phyloP scores from a whole-genome alignment of 2,797 vertebrate genomes.

The Girardinus metallicus region DNA sequence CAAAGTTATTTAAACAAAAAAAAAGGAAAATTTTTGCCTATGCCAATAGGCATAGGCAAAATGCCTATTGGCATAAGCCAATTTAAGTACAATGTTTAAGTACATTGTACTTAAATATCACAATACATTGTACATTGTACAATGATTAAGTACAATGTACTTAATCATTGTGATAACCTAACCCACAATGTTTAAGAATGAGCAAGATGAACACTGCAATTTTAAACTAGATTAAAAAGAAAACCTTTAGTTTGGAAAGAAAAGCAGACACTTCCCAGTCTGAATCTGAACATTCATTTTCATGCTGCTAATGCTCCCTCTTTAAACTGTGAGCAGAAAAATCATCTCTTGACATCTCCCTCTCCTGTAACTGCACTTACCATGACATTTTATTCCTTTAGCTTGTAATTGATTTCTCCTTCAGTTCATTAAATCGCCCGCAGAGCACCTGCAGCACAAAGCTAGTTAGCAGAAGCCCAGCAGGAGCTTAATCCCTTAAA shows the following conservation, averaged over 20 bases:
- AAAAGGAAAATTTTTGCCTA: not conserved
- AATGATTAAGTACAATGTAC: too few species aligned
- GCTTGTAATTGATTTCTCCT: slow-evolving; percentile 79
- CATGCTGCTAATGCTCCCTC: slow-evolving; percentile 14
- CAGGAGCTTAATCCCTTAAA: slow-evolving; percentile 71
- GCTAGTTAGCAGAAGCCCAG: slow-evolving; percentile 68
- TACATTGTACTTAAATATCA: too few species aligned
- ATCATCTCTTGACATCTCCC: slow-evolving; percentile 44
- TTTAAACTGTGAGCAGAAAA: slow-evolving; percentile 31
- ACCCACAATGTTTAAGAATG: not conserved
- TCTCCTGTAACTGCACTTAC: slow-evolving; percentile 50
- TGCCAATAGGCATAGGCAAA: too few species aligned
- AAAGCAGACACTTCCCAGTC: not conserved
- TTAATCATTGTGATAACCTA: slow-evolving; percentile 1
- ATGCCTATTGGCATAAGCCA: too few species aligned
- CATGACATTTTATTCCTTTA: slow-evolving; percentile 67
- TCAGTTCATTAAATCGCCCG: slow-evolving; percentile 73
- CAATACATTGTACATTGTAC: too few species aligned
- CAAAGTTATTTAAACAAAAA: not conserved
- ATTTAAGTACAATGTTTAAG: too few species aligned
- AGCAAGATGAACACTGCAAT: not conserved
- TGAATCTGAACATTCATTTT: not conserved
- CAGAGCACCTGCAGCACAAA: slow-evolving; percentile 52
- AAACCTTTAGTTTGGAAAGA: not conserved
- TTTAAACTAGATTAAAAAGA: not conserved